A percentile compares a stretch with the other conserved stretches of the same genome.
phyloP scores from a whole-genome alignment of 64 coral and sea anemone species.

The Stichodactyla helianthus region DNA sequence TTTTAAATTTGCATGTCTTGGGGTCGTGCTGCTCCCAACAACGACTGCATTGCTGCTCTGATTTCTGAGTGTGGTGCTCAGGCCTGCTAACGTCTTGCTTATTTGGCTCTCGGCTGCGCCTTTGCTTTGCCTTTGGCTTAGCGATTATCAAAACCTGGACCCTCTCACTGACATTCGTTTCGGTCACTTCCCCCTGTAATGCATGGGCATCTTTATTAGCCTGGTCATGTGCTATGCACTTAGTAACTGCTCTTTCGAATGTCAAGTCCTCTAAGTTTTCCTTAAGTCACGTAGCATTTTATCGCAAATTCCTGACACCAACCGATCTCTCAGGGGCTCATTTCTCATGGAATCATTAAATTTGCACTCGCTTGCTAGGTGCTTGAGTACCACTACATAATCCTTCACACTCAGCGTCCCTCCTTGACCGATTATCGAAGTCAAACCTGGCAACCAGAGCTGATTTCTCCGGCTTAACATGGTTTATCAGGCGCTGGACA shows the following conservation, averaged over 20 bases:
- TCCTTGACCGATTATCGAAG: conserved; percentile 14
- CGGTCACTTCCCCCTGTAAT: not conserved
- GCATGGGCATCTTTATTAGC: conserved; percentile 19
- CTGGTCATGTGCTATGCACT: conserved; percentile 23
- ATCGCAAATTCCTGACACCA: conserved; percentile 14
- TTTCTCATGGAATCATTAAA: conserved; percentile 28
- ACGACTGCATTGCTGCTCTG: too few relatives aligned
- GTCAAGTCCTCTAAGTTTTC: conserved; percentile 13
- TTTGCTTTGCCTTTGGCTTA: too few relatives aligned
- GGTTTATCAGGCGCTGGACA: too few relatives aligned
- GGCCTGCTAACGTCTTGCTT: too few relatives aligned
- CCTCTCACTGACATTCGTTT: not conserved
- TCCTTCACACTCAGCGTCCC: not conserved
- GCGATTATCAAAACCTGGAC: not conserved
- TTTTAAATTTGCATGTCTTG: too few relatives aligned
- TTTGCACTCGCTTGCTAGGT: conserved; percentile 65
- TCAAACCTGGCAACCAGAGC: conserved; percentile 17
- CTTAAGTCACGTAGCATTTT: conserved; percentile 35
- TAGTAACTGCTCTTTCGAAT: conserved; percentile 17
- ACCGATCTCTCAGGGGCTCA: conserved; percentile 8
- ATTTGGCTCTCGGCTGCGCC: too few relatives aligned
- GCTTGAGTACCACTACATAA: conserved; percentile 45
- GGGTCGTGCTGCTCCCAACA: too few relatives aligned
- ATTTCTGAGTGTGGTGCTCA: too few relatives aligned
- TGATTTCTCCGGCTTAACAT: conserved; percentile 22